A percentile compares a stretch with the other conserved stretches of the same genome.
These are phyloP conservation scores for Myopa tessellatipennis DNA, from an alignment of 2,888 invertebrate species.

Conservation along the genomic window DNA sequence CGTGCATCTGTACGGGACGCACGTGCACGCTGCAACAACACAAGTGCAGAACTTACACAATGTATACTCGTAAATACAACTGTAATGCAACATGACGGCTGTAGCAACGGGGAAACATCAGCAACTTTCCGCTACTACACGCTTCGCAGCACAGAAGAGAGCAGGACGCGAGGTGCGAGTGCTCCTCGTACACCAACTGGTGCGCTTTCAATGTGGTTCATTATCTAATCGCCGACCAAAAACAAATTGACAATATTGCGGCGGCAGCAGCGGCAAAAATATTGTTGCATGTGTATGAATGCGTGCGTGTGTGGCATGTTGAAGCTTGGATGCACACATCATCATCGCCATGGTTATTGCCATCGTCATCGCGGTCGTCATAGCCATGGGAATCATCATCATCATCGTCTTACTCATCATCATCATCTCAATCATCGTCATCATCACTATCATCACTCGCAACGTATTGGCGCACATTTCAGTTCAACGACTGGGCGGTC, in stretches of 20 bases:
- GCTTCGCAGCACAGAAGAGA: neutral
- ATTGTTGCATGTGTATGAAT: conserved; percentile 41
- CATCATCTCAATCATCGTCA: conserved; percentile 51
- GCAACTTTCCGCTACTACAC: conserved; percentile 35
- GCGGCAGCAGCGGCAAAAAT: conserved; percentile 42
- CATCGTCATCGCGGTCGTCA: conserved; percentile 18
- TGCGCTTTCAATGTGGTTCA: conserved; percentile 55
- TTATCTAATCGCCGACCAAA: conserved; percentile 63
- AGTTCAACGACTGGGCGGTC: conserved; percentile 51
- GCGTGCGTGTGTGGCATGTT: conserved; percentile 7
- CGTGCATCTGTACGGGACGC: neutral
- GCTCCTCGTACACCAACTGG: neutral
- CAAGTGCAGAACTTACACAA: conserved; percentile 36
- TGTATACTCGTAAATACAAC: conserved; percentile 32
- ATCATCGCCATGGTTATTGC: conserved; percentile 28
- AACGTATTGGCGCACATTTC: conserved; percentile 47
- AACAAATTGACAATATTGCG: conserved; percentile 59
- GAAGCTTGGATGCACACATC: conserved; percentile 42
- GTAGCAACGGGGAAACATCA: conserved; percentile 59
- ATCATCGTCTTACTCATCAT: conserved; percentile 24
- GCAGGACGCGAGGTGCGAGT: conserved; percentile 18
- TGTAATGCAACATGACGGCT: conserved; percentile 61
- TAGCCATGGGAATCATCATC: conserved; percentile 27
- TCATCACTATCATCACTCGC: conserved; percentile 48
- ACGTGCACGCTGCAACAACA: conserved; percentile 19